Percentiles rank a stretch among this genome's conserved stretches.
Evolutionary conservation across 2,888 invertebrate genomes (phyloP).

Genomic region (Plagiodera versicolora): DNA sequence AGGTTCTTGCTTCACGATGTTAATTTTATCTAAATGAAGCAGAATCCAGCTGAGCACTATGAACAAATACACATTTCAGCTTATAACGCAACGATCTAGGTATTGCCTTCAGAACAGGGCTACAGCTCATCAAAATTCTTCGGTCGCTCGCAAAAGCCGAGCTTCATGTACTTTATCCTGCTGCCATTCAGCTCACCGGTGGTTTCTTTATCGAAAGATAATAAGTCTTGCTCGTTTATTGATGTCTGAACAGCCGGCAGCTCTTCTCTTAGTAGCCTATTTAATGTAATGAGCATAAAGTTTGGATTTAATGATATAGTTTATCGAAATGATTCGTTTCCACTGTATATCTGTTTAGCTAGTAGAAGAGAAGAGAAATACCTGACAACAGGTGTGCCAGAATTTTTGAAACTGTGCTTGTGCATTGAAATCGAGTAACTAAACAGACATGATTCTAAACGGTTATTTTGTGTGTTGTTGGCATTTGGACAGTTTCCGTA

Average conservation of each 20-base stretch:
- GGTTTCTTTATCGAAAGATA: constrained; percentile 12
- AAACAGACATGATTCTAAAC: too few species aligned
- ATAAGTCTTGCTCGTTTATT: constrained; percentile 9
- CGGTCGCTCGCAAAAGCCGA: constrained; percentile 31
- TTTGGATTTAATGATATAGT: constrained; percentile 2
- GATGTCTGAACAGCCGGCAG: constrained; percentile 4
- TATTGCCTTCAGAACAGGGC: constrained; percentile 10
- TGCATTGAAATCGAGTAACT: too few species aligned
- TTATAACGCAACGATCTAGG: background rate
- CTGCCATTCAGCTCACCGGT: constrained; percentile 15
- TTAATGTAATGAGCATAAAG: constrained; percentile 7
- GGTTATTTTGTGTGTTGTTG: too few species aligned
- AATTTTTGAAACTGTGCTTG: too few species aligned
- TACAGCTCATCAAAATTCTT: constrained; percentile 38
- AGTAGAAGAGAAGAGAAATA: background rate
- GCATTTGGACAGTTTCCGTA: too few species aligned
- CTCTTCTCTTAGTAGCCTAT: constrained; percentile 8
- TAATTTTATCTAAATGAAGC: too few species aligned
- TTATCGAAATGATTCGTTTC: background rate
- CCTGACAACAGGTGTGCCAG: background rate
- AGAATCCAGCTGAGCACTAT: too few species aligned
- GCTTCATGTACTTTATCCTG: constrained; percentile 36
- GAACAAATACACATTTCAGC: too few species aligned
- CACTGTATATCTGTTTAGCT: background rate
- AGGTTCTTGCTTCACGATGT: too few species aligned